Evolutionary conservation across 2,113 vertebrate genomes (phyloP).

Genomic region (Carlito syrichta): DNA sequence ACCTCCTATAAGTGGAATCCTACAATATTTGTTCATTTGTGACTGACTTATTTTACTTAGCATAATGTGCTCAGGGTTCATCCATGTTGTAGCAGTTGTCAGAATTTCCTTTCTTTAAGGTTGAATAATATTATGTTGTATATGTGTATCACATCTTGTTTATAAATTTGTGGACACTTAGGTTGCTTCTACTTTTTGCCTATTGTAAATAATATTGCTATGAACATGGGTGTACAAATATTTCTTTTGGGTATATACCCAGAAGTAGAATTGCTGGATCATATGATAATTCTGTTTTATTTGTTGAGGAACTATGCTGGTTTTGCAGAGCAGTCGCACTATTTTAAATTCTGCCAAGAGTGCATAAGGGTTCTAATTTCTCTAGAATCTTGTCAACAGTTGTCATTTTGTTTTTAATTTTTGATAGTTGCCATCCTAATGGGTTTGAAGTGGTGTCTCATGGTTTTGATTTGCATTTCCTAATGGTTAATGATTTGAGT

Average conservation of each 20-base stretch:
- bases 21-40: neutral
- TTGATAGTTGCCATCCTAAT: neutral
- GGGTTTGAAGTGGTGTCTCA: neutral
- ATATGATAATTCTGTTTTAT: neutral
- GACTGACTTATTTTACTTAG: neutral
- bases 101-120: neutral
- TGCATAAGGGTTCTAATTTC: neutral
- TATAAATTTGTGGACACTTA: neutral
- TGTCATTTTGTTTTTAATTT: neutral
- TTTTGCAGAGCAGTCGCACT: neutral
- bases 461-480: neutral
- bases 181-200: neutral
- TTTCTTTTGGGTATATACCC: neutral
- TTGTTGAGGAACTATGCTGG: neutral
- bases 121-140: neutral
- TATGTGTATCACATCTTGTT: neutral
- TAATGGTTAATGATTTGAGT: neutral
- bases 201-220: neutral
- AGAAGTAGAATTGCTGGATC: neutral
- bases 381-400: neutral
- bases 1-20: neutral
- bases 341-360: neutral
- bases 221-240: neutral
- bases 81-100: neutral
- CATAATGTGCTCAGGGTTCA: neutral